A percentile compares a stretch with the other conserved stretches of the same genome.
phyloP scores from a whole-genome alignment of 2,113 vertebrate species.

The Pelecanoides urinatrix region DNA sequence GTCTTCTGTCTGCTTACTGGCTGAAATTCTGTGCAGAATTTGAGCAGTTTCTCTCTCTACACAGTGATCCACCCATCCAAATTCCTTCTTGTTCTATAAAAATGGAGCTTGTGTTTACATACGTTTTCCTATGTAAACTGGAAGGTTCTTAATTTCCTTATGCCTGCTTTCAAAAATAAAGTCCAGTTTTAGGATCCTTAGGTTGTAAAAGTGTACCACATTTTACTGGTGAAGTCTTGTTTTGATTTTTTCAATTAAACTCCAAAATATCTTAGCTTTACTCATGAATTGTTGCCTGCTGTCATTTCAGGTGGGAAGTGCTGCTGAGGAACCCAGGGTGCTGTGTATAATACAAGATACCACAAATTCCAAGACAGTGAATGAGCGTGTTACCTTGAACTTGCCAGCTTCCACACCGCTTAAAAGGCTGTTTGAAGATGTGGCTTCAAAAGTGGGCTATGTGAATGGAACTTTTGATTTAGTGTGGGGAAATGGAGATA shows the following conservation, averaged over 20 bases:
- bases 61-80: not conserved
- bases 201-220: not conserved
- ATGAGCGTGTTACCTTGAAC: constrained; percentile 91
- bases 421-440: constrained; percentile 86
- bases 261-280: not conserved
- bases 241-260: not conserved
- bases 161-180: not conserved
- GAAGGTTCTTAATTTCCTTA: not conserved
- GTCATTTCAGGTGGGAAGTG: constrained; percentile 89
- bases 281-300: not conserved
- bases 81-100: not conserved
- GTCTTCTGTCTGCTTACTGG: not conserved
- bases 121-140: not conserved
- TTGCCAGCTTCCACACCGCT: constrained; percentile 92
- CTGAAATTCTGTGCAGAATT: not conserved
- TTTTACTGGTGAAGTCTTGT: not conserved
- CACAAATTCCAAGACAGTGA: constrained; percentile 90
- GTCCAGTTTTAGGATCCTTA: not conserved
- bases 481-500: constrained; percentile 81
- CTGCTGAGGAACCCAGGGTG: constrained; percentile 94
- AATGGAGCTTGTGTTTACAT: not conserved
- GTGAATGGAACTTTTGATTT: constrained; percentile 89
- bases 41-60: not conserved
- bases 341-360: constrained; percentile 97
- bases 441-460: constrained; percentile 93